These are phyloP conservation scores for Eunapius fragilis DNA, from an alignment of 37 sponge, comb jelly and placozoan species.

Conservation along the genomic window DNA sequence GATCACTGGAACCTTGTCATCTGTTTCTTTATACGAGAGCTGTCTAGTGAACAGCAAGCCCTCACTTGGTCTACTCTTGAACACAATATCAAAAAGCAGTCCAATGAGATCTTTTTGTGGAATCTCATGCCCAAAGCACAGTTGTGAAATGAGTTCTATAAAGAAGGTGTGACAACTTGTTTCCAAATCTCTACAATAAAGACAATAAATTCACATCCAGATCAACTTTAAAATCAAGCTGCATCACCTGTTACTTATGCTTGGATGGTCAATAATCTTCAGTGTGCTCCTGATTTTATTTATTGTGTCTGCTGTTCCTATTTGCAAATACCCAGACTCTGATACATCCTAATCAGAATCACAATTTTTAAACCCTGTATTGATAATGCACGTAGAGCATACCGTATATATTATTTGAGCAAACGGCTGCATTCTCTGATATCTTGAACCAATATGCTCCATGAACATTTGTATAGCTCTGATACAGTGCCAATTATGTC, in stretches of 20 bases:
- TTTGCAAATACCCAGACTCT: too few species aligned
- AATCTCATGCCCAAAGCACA: constrained; percentile 63
- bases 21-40: constrained; percentile 31
- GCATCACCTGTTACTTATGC: neutral
- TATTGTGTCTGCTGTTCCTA: too few species aligned
- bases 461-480: constrained; percentile 58
- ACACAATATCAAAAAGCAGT: constrained; percentile 55
- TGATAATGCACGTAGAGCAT: neutral
- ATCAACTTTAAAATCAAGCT: neutral
- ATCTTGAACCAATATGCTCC: constrained; percentile 50
- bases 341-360: too few species aligned
- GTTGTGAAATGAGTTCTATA: constrained; percentile 70
- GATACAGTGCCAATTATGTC: constrained; percentile 57
- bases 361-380: too few species aligned
- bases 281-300: too few species aligned
- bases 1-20: constrained; percentile 63
- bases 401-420: constrained; percentile 2
- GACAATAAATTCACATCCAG: neutral
- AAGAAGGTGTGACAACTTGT: constrained; percentile 53
- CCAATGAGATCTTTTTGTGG: constrained; percentile 66
- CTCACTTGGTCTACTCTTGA: constrained; percentile 12
- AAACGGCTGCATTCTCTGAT: constrained; percentile 5
- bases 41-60: constrained; percentile 31
- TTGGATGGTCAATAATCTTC: too few species aligned
- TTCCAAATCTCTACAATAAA: neutral